A percentile compares a stretch with the other conserved stretches of the same genome.
phyloP scores from a whole-genome alignment of 2,797 vertebrate genomes.

The Darevskia mixta region DNA sequence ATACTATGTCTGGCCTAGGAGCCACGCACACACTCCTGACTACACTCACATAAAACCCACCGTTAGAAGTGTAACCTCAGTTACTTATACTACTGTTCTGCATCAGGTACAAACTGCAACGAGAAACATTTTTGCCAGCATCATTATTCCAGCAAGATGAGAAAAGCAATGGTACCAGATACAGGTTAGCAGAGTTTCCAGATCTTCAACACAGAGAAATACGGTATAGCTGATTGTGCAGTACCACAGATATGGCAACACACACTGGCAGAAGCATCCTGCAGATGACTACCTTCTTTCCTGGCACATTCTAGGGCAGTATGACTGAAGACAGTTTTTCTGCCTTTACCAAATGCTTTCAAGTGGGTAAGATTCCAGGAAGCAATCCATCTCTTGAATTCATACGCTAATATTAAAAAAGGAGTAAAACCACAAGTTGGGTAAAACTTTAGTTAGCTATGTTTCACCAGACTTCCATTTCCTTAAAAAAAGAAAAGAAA shows the following conservation, averaged over 20 bases:
- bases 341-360: constrained; percentile 20
- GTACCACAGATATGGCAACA: constrained; percentile 2
- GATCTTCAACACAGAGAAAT: not conserved
- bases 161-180: not conserved
- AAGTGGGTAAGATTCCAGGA: constrained; percentile 22
- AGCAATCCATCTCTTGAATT: constrained; percentile 10
- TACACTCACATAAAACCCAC: not conserved
- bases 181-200: too few species aligned
- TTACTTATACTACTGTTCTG: not conserved
- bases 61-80: not conserved
- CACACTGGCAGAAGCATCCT: constrained; percentile 13
- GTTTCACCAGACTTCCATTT: not conserved
- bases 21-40: not conserved
- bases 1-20: not conserved
- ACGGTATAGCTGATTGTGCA: not conserved
- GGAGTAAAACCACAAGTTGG: not conserved
- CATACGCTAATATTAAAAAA: not conserved
- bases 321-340: constrained; percentile 7
- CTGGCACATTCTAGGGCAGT: constrained; percentile 15
- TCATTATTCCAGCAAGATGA: not conserved
- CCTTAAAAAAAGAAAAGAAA: too few species aligned
- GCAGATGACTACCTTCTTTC: constrained; percentile 28
- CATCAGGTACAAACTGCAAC: not conserved
- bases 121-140: not conserved
- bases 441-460: not conserved